Evolutionary conservation across 2,888 invertebrate genomes (phyloP), one percentile per base, ranked within the genome.

Genomic region (Leptopilina syphax): DNA sequence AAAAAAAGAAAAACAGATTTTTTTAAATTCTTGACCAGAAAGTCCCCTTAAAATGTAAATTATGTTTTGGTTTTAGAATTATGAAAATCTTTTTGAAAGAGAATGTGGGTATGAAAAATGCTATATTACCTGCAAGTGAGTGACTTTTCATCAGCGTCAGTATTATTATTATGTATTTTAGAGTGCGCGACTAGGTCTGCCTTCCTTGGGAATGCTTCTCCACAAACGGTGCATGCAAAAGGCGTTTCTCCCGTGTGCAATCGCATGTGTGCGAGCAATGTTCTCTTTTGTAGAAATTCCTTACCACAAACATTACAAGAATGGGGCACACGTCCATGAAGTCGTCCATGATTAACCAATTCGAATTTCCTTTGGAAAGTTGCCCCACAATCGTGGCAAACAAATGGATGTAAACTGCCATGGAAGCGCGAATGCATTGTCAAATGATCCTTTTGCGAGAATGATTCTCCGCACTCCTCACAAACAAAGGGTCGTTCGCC

Each of bases 361-460:
- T 97, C 96, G 93, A 97, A 97, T 93, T 97, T 97, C 83, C 97
- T 94, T 80, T 96, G 95, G 93, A 97, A 97, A 81, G 96, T 96
- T 77, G 95, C 95, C 34, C 96, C 96, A 90, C 99, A 99, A 90
- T 97, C 97, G 78, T 96, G 95, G 92, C 99, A 99, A 86, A 96
- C 96, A 93, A 98, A 99, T 12, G 99, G 98, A 88, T 98, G 97
- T 88, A 98, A 95, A 8, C 98, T 98, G n/a, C 98, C 98, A 92
- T 98, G 98, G 92, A 98, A 98, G 83, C 98, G 93, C 81, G 96
- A 95, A 93, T 98, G 97, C 93, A 97, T 97, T 87, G 97, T 93
- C 73, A 98, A 94, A 90, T 98, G 97, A 92, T 98, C 97, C 90
- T 97, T 95, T 84, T 97, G 95, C 12, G 97, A 96, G 92, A 98